Conservation (phyloP, 2,888 invertebrate species). For the Luperina testacea region DNA sequence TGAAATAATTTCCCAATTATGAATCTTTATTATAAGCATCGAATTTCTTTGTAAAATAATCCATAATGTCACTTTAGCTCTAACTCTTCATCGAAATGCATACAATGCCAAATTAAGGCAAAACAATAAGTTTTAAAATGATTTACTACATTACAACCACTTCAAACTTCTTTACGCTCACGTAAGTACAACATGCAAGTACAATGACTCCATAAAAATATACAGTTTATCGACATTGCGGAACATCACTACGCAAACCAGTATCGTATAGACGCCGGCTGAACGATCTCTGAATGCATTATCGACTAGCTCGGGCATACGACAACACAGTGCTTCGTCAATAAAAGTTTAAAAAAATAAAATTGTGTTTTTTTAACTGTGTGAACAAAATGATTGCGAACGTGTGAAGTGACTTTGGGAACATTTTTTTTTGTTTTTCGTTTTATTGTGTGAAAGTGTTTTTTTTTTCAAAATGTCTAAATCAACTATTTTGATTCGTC, state of each 20-base stretch:
- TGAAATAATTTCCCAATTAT: not conserved
- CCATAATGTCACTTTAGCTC: not conserved
- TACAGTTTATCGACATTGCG: slow-evolving; percentile 63
- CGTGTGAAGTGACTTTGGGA: slow-evolving; percentile 64
- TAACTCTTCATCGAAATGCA: not conserved
- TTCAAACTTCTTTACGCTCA: not conserved
- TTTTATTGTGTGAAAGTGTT: slow-evolving; percentile 60
- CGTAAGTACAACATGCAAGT: slow-evolving; percentile 6
- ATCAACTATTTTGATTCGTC: slow-evolving; percentile 73
- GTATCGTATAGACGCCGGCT: slow-evolving; percentile 71
- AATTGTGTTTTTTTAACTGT: slow-evolving; percentile 46
- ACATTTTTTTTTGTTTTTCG: slow-evolving; percentile 35
- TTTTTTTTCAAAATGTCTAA: slow-evolving; percentile 72
- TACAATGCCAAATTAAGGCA: too few relatives aligned
- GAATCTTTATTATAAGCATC: not conserved
- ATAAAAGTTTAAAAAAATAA: slow-evolving; percentile 41
- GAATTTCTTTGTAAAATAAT: not conserved
- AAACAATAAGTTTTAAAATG: slow-evolving; percentile 23
- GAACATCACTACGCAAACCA: slow-evolving; percentile 73
- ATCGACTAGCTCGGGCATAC: slow-evolving; percentile 71
- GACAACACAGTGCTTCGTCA: slow-evolving; percentile 64
- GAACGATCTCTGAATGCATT: slow-evolving; percentile 75
- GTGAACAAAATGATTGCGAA: slow-evolving; percentile 52
- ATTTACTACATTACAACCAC: not conserved
- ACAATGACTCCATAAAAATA: slow-evolving; percentile 31